Base-by-base conservation (phyloP, 2,888 invertebrate genomes). In the Ophonus ardosiacus region DNA sequence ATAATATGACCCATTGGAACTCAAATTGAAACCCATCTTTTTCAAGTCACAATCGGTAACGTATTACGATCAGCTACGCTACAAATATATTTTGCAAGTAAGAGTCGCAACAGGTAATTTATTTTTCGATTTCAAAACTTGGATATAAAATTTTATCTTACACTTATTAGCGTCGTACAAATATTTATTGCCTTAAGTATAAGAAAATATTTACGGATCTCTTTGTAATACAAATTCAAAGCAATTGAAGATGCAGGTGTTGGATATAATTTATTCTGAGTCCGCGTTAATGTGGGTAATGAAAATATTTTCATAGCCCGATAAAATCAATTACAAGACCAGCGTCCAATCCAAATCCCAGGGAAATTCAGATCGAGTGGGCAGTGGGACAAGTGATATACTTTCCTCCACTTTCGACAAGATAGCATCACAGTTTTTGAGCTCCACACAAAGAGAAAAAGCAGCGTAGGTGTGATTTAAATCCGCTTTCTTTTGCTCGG, bases 391-490 rank as follows among this genome's bases (percentile, higher is more conserved):
- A 74, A 80, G 59, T 80, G 79, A 80, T 59, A 80, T 80, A 80
- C 79, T 80, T 80, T 80, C 79, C 18, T 57, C 24, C 24, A 78
- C 79, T 80, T 80, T 80, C 59, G 59, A 57, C 79, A 40, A 80
- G 81, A 81, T 81, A 81, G 31, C 59, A 79, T 79, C 79, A 8
- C 15, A 78, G 10, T 79, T 61, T 79, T 79, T 79, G 59, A 31
- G 78, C 18, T 61, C n/a, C n/a, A 79, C 61, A 79, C 79, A 79
- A 79, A 79, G 79, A 79, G 79, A 61, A 79, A 79, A 59, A 40
- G 38, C 59, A 6, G 17, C 51, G 79, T 79, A 79, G 79, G 79
- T 79, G 79, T 79, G 78, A 78, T 57, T 57, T 80, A 81, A 63
- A 40, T 65, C 43, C 81, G 81, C 63, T 81, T 81, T 81, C 81